Percentiles rank a stretch among this genome's conserved stretches.
Evolutionary conservation across 2,797 vertebrate species (phyloP).

Genomic region (Masticophis lateralis): DNA sequence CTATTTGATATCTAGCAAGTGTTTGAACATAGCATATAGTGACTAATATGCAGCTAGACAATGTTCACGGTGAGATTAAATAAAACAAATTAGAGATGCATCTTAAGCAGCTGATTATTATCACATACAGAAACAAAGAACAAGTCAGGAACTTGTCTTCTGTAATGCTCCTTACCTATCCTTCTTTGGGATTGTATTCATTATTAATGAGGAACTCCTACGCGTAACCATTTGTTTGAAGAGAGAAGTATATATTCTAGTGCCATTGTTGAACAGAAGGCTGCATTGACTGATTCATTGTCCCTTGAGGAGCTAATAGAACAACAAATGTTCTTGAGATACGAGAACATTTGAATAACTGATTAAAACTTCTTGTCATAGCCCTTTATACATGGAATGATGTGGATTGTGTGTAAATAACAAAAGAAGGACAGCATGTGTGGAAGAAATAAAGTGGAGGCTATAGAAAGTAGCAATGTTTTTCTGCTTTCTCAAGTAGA

Average conservation of each 20-base stretch:
- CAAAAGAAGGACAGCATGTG: neutral
- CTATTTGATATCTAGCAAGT: neutral
- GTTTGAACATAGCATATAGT: conserved; percentile 1
- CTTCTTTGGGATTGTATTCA: conserved; percentile 17
- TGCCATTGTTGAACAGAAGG: neutral
- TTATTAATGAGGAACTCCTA: conserved; percentile 24
- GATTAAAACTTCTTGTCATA: neutral
- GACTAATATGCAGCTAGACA: neutral
- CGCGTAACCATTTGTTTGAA: neutral
- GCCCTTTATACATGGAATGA: neutral
- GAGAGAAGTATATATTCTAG: neutral
- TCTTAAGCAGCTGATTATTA: neutral
- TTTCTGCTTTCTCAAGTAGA: neutral
- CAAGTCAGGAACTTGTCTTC: conserved; percentile 7
- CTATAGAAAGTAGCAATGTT: neutral
- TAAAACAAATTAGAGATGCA: neutral
- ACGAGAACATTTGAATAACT: neutral
- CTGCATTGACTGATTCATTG: neutral
- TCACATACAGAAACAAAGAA: conserved; percentile 15
- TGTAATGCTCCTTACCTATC: conserved; percentile 5
- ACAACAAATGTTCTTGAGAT: neutral
- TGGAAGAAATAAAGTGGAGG: neutral
- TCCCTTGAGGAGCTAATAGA: neutral
- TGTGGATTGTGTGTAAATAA: neutral
- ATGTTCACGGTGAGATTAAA: neutral